Percentiles rank a stretch among this genome's conserved stretches.
phyloP scores from a whole-genome alignment of 1,140 invertebrate genomes.

The Drosophila funebris region DNA sequence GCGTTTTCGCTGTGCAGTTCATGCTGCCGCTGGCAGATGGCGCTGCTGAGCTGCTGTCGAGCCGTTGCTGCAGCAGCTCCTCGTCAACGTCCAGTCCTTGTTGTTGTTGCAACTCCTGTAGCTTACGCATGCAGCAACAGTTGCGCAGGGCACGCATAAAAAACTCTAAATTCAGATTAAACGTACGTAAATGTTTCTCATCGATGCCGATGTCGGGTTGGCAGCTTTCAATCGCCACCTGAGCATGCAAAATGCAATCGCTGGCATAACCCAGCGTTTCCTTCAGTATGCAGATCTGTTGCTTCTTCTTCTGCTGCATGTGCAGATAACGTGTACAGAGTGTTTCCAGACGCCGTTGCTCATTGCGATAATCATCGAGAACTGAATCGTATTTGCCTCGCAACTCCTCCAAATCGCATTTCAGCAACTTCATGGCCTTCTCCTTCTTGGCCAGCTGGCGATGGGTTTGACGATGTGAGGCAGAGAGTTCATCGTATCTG shows the following conservation, averaged over 20 bases:
- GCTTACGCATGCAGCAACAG: conserved; percentile 51
- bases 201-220: background rate
- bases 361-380: conserved; percentile 50
- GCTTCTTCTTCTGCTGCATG: conserved; percentile 58
- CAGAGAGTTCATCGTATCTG: conserved; percentile 69
- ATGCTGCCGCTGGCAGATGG: conserved; percentile 8
- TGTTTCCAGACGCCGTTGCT: conserved; percentile 53
- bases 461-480: conserved; percentile 64
- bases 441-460: conserved; percentile 67
- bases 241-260: conserved; percentile 65
- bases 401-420: conserved; percentile 60
- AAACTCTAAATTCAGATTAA: conserved; percentile 47
- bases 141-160: conserved; percentile 54
- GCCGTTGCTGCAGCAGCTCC: background rate
- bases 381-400: conserved; percentile 67
- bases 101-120: conserved; percentile 39
- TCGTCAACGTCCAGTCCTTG: conserved; percentile 2
- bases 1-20: background rate
- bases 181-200: conserved; percentile 25
- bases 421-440: conserved; percentile 47
- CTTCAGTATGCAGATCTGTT: conserved; percentile 53
- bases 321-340: conserved; percentile 55
- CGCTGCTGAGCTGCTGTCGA: background rate
- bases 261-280: conserved; percentile 57
- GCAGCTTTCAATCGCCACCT: conserved; percentile 48